Evolutionary conservation across 2,888 invertebrate species (phyloP), one percentile per base, ranked within the genome.

Genomic region (Lochmaea capreae): DNA sequence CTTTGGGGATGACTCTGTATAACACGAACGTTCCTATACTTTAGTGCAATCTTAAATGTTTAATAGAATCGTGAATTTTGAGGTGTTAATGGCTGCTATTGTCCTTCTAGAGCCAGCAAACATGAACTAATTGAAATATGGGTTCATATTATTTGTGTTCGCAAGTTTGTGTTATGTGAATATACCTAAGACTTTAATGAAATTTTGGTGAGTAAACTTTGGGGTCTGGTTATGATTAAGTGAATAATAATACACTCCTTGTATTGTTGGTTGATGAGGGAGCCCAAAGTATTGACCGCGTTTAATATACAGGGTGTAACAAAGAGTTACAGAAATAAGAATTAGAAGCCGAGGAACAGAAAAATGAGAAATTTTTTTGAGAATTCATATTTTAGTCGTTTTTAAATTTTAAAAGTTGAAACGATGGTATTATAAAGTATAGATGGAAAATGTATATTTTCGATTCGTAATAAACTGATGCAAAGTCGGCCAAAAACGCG

Each of bases 151-250:
- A n/a, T 26, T 58, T 11, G 18, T 58, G 18, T 22, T 18, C 58
- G 12, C 18, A 18, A 26, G 58, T 18, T 33, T 8, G 26, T 5
- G 58, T 22, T 6, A 14, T 22, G 58, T 26, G 22, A 26, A 26
- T 26, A 26, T 12, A 58, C 12, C 58, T 58, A 8, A 61, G 33
- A 59, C 12, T 59, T 59, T 59, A 59, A 59, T 59, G 59, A 26
- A 59, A 59, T 59, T 59, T 11, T 59, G 59, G 59, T 59, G 11
- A 12, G 26, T 12, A 14, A 61, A 61, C 33, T 61, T 39, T 33
- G 54, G 3, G 54, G 18, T 54, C 54, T 54, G 18, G 16, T 54
- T 54, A 16, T 54, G 10, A 16, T 18, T 18, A 54, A 54, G 18
- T 18, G 18, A 54, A 54, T 54, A 10, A 54, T 54, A 54, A 54